These are phyloP conservation scores for Athene cunicularia DNA, from an alignment of 2,113 vertebrate species.

Conservation along the genomic window DNA sequence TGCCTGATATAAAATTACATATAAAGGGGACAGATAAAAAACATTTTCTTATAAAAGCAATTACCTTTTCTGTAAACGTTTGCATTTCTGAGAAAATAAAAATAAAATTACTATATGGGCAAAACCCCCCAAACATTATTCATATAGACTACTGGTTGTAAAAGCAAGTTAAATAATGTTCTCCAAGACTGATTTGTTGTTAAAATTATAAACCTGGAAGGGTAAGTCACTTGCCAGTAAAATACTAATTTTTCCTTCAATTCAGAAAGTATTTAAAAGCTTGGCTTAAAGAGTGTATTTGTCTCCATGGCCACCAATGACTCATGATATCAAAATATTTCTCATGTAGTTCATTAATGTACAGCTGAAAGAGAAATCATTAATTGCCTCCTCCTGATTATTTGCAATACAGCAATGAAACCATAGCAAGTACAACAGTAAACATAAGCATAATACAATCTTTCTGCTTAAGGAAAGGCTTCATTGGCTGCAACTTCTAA, in stretches of 20 bases:
- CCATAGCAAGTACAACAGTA: background rate
- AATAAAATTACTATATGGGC: background rate
- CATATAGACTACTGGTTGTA: background rate
- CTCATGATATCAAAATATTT: background rate
- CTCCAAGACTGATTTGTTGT: background rate
- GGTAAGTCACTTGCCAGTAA: background rate
- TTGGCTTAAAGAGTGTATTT: background rate
- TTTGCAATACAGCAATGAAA: background rate
- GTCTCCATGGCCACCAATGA: constrained; percentile 5
- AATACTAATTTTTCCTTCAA: background rate
- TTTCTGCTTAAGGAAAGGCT: background rate
- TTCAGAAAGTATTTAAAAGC: background rate
- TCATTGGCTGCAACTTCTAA: background rate
- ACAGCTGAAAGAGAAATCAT: constrained; percentile 13
- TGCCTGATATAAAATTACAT: background rate
- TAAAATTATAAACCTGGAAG: background rate
- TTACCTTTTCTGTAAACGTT: background rate
- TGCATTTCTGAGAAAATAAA: background rate
- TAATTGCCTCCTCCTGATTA: background rate
- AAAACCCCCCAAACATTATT: background rate
- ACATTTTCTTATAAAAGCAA: background rate
- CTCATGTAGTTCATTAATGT: background rate
- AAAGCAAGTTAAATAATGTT: background rate
- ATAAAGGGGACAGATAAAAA: background rate
- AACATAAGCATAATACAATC: background rate